Evolutionary conservation across 2,888 invertebrate genomes (phyloP).

Genomic region (Creontiades dilutus): DNA sequence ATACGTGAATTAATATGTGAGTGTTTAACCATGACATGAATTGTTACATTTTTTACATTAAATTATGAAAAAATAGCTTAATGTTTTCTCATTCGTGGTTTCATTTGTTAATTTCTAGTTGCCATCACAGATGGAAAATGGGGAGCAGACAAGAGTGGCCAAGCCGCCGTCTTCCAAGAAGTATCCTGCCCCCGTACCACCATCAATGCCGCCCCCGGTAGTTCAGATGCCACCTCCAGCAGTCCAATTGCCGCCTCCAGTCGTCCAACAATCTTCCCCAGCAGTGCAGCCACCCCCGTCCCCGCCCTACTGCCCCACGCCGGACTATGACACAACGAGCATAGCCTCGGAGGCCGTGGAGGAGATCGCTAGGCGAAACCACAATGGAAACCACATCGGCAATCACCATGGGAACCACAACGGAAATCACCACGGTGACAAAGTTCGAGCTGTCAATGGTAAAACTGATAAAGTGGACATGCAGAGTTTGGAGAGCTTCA

Average conservation of each 20-base stretch:
- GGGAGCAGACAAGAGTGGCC: conserved; percentile 33
- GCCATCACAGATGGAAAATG: conserved; percentile 67
- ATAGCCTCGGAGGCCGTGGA: conserved; percentile 75
- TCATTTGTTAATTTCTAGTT: conserved; percentile 57
- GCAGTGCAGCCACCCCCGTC: conserved; percentile 80
- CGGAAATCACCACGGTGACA: background rate
- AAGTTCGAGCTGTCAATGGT: conserved; percentile 70
- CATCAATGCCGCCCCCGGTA: conserved; percentile 77
- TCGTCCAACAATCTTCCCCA: conserved; percentile 74
- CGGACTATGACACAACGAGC: conserved; percentile 80
- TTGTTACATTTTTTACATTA: no score
- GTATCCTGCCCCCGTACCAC: conserved; percentile 65
- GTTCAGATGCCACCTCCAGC: conserved; percentile 75
- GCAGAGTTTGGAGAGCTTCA: conserved; percentile 88
- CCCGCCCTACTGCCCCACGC: conserved; percentile 80
- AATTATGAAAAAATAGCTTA: no score
- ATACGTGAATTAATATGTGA: no score
- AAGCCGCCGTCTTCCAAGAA: conserved; percentile 64
- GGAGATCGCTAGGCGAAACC: background rate
- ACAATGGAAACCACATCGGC: conserved; percentile 13
- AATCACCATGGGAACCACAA: background rate
- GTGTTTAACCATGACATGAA: no score
- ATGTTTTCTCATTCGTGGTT: no score
- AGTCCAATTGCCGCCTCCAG: conserved; percentile 79
- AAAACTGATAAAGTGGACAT: conserved; percentile 84